These are phyloP conservation scores for Hydrotaea diabolus DNA, from an alignment of 2,888 invertebrate species.

Conservation along the genomic window DNA sequence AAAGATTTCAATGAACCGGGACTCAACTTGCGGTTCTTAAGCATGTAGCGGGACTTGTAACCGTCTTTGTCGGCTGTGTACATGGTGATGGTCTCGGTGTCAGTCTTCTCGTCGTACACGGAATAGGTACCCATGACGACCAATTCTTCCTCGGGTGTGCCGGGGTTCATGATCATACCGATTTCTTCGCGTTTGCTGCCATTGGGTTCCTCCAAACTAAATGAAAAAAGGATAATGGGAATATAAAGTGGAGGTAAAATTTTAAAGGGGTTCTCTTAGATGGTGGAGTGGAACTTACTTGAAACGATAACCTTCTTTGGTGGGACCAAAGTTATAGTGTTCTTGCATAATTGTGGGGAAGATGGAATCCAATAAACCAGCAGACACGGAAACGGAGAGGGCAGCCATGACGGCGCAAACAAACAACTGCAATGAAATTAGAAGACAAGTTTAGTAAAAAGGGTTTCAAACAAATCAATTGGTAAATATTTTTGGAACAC, in stretches of 20 bases:
- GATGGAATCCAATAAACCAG: slow-evolving; percentile 73
- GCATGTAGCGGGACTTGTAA: slow-evolving; percentile 76
- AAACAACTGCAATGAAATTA: slow-evolving; percentile 69
- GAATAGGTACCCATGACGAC: slow-evolving; percentile 79
- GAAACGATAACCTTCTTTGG: slow-evolving; percentile 78
- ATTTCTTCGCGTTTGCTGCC: slow-evolving; percentile 79
- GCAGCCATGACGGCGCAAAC: slow-evolving; percentile 71
- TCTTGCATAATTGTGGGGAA: slow-evolving; percentile 75
- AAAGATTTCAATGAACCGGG: slow-evolving; percentile 74
- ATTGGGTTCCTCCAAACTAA: slow-evolving; percentile 77
- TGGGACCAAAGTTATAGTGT: slow-evolving; percentile 73
- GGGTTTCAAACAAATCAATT: too few species aligned
- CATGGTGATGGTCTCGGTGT: slow-evolving; percentile 77
- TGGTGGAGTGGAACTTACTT: slow-evolving; percentile 71
- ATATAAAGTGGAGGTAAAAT: too few species aligned
- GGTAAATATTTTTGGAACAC: too few species aligned
- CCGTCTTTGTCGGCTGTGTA: slow-evolving; percentile 81
- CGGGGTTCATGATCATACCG: slow-evolving; percentile 78
- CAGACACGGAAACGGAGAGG: slow-evolving; percentile 72
- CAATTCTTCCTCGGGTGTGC: slow-evolving; percentile 76
- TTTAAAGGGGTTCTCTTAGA: not conserved
- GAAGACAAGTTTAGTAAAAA: too few species aligned
- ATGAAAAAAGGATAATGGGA: not conserved
- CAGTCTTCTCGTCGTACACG: slow-evolving; percentile 76
- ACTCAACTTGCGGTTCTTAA: slow-evolving; percentile 77